These are phyloP conservation scores for Noctua janthe DNA, from an alignment of 2,888 invertebrate species.

Conservation along the genomic window DNA sequence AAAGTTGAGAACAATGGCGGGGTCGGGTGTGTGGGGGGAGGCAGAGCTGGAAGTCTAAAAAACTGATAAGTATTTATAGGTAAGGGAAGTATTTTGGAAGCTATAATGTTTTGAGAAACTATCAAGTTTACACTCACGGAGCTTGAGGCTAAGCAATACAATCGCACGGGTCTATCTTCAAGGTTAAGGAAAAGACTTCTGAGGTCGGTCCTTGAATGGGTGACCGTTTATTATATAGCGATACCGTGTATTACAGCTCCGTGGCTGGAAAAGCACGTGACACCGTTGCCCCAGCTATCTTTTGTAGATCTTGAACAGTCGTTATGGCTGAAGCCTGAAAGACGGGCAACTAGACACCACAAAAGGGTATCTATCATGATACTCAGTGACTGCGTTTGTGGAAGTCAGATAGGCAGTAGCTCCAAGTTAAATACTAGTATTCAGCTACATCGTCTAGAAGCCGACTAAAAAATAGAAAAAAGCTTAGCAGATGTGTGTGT, in stretches of 20 bases:
- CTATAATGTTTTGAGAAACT: not conserved
- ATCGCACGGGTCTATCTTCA: not conserved
- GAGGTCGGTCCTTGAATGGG: not conserved
- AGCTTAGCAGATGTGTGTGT: not conserved
- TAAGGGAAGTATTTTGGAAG: not conserved
- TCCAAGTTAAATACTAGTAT: not conserved
- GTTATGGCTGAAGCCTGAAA: not conserved
- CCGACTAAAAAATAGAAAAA: not conserved
- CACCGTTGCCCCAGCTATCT: not conserved
- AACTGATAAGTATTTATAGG: not conserved
- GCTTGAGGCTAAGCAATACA: not conserved
- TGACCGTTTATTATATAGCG: not conserved
- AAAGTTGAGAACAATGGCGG: slow-evolving; percentile 31
- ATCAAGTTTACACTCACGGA: not conserved
- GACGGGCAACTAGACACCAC: not conserved
- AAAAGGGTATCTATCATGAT: not conserved
- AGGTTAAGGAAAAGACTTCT: not conserved
- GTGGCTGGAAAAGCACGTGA: not conserved
- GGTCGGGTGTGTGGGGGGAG: not conserved
- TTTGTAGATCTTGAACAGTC: not conserved
- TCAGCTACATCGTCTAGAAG: not conserved
- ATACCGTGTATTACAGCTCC: not conserved
- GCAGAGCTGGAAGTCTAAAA: not conserved
- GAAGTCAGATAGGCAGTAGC: not conserved
- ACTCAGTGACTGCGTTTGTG: not conserved